Percentiles rank a stretch among this genome's conserved stretches.
phyloP scores from a whole-genome alignment of 2,113 vertebrate species.

The Oreochromis aureus region DNA sequence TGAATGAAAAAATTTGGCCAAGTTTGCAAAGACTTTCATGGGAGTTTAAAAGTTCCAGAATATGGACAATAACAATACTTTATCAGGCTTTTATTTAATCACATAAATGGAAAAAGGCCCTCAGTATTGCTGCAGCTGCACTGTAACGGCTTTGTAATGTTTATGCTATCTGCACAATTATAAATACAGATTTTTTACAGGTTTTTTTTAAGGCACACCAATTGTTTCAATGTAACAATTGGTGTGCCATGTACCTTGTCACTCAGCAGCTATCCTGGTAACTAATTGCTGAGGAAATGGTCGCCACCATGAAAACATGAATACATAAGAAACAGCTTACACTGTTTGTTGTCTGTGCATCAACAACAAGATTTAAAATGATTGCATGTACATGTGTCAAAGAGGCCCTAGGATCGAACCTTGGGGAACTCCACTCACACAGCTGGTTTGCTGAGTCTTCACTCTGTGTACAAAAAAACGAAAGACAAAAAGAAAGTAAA shows the following conservation, averaged over 20 bases:
- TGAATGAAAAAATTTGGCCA: neutral
- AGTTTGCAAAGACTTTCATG: neutral
- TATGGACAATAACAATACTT: neutral
- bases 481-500: neutral
- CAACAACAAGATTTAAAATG: neutral
- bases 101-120: neutral
- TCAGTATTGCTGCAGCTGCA: neutral
- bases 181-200: neutral
- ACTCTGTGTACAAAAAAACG: neutral
- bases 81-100: neutral
- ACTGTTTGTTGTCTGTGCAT: neutral
- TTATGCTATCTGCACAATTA: neutral
- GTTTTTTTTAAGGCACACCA: neutral
- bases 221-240: neutral
- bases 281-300: neutral
- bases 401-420: neutral
- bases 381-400: neutral
- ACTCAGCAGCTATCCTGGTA: neutral
- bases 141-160: neutral
- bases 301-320: neutral
- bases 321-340: neutral
- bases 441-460: neutral
- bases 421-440: neutral
- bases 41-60: neutral
- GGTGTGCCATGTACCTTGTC: neutral